Evolutionary conservation across 2,888 invertebrate species (phyloP).

Genomic region (Synanthedon formicaeformis): DNA sequence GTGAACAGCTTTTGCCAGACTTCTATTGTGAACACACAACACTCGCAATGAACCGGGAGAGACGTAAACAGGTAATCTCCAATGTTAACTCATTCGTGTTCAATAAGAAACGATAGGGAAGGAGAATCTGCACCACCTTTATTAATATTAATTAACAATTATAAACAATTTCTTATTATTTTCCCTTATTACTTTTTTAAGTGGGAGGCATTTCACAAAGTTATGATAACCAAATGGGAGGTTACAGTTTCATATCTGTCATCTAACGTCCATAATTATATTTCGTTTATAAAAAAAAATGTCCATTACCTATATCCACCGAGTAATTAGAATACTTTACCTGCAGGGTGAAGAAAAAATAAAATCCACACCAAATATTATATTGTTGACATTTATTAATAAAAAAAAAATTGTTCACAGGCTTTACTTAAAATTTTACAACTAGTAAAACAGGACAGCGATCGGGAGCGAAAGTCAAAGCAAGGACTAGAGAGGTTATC

Average conservation of each 20-base stretch:
- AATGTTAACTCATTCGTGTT: neutral
- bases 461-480: conserved; percentile 89
- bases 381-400: too few species aligned
- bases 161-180: neutral
- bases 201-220: neutral
- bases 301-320: too few species aligned
- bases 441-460: conserved; percentile 87
- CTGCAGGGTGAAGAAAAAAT: neutral
- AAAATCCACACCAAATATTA: too few species aligned
- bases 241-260: too few species aligned
- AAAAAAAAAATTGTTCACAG: conserved; percentile 34
- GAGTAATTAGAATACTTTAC: neutral
- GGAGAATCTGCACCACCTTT: neutral
- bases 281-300: too few species aligned
- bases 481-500: conserved; percentile 91
- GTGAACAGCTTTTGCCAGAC: conserved; percentile 90
- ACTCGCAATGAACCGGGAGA: conserved; percentile 90
- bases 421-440: conserved; percentile 87
- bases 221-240: too few species aligned
- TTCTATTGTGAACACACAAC: conserved; percentile 96
- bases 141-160: neutral
- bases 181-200: neutral
- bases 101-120: too few species aligned
- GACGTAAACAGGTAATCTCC: conserved; percentile 79
- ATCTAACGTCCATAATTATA: too few species aligned